Percentiles rank a stretch among this genome's conserved stretches.
These are phyloP conservation scores for Neolamprologus fasciatus DNA, from an alignment of 2,113 vertebrate genomes.

Conservation along the genomic window DNA sequence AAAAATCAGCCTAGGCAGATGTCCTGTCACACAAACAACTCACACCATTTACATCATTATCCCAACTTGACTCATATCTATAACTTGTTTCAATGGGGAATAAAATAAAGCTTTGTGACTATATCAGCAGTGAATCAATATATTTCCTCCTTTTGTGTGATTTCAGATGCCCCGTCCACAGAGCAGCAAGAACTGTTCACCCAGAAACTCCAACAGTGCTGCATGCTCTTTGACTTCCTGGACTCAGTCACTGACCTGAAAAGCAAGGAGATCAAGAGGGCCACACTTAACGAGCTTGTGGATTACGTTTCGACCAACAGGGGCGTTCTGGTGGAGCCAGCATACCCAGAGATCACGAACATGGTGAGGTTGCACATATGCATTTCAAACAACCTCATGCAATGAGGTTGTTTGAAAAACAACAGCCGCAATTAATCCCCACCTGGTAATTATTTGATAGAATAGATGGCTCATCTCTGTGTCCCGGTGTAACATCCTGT, in stretches of 20 bases:
- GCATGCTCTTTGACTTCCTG: conserved; percentile 92
- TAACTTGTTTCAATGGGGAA: neutral
- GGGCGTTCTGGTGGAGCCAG: conserved; percentile 89
- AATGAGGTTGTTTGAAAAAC: too few relatives aligned
- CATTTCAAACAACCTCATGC: neutral
- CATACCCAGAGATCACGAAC: conserved; percentile 92
- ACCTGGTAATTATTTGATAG: neutral
- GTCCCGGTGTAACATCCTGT: neutral
- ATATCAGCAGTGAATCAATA: neutral
- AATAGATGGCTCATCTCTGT: neutral
- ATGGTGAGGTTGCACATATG: conserved; percentile 78
- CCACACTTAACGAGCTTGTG: conserved; percentile 92
- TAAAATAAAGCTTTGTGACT: neutral
- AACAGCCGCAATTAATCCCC: neutral
- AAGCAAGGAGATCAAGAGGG: conserved; percentile 98
- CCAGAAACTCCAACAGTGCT: conserved; percentile 97
- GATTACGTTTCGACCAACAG: conserved; percentile 96
- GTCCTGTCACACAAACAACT: neutral
- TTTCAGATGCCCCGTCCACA: conserved; percentile 84
- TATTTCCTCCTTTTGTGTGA: conserved; percentile 3
- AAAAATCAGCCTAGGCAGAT: neutral
- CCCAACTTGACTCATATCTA: neutral
- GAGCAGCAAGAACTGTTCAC: conserved; percentile 94
- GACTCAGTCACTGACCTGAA: conserved; percentile 94
- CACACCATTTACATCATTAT: neutral